Evolutionary conservation across 2,113 vertebrate species (phyloP), one percentile per base, ranked within the genome.

Genomic region (Alethe castanea): DNA sequence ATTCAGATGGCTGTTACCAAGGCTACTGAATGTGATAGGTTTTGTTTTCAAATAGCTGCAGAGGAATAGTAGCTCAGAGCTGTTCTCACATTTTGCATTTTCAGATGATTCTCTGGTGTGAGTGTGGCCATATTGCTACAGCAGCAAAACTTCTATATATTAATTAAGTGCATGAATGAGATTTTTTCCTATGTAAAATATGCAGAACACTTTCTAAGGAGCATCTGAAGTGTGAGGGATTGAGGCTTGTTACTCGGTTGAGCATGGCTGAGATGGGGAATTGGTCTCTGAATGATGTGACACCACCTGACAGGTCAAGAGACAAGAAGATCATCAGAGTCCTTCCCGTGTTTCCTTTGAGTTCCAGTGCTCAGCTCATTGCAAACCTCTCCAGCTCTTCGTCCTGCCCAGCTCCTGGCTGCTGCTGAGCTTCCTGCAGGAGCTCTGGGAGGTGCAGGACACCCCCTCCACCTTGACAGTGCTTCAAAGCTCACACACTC

Each of bases 341-440:
- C 52, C 2, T 5, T 53, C 50, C 44, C 1, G 0, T 8, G 12
- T 28, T 52, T 69, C 47, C 29, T 60, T n/a, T 2, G 3, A 14
- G 64, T 11, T 69, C 40, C 62, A 3, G 44, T 29, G 45, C 70
- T 64, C 61, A 59, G 54, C 38, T 40, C 0, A 0, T 36, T 47
- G 35, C 64, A 26, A 40, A 31, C 16, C 67, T 61, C 26, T 35
- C 38, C 57, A 0, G 3, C 3, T 8, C 35, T 56, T 22, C 13
- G 5, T 35, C 50, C 38, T 33, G 8, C 23, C 28, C 50, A 2
- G 5, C 38, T 22, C 33, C 66, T 3, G n/a, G 9, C 3, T 11
- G 0, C 0, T 6, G 29, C 85, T 33, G 35, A 74, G 56, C 44
- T 59, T 40, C 31, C 0, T 0, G 2, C 35, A 4, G 7, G 25